Evolutionary conservation across 2,113 vertebrate genomes (phyloP), one percentile per base, ranked within the genome.

Genomic region (Nycticorax nycticorax): DNA sequence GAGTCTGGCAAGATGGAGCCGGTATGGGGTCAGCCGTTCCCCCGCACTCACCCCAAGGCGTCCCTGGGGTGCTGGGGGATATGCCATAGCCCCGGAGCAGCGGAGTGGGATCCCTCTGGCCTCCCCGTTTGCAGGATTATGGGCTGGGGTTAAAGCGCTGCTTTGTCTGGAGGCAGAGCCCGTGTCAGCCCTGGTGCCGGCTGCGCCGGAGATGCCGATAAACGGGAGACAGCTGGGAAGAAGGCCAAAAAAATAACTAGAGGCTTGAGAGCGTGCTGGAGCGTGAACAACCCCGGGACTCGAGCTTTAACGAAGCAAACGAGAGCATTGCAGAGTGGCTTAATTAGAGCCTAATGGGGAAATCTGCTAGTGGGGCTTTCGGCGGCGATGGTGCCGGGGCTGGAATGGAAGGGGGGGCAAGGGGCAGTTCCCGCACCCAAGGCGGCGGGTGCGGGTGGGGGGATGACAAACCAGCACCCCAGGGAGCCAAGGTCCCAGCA

Each of bases 81-180:
- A 1, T 22, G 39, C 50, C 6, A 0, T 8, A 60, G 45, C 41
- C 28, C 47, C 8, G 79, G 53, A 76, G 24, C 35, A 4, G 14
- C 0, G 0, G 37, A 23, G 39, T 3, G 52, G 71, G 59, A 32
- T 52, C 47, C 64, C 45, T 33, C 19, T 5, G 33, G 33, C 45
- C 47, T 73, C 32, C 32, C 30, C 0, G 0, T 15, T 20, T 14
- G 56, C 66, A 33, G 84, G 53, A 4, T 47, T 8, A 18, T 0
- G 1, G 37, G 68, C 69, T n/a, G 77, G 67, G 67, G 43, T 72
- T 23, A 10, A 32, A 74, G 92, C 2, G 7, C 9, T 6, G 92
- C 85, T 95, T 93, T 92, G 88, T 92, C 30, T 33, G 68, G 85
- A n/a, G 89, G 92, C 86, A 88, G 72, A 77, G 86, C 88, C 91